phyloP scores from a whole-genome alignment of 2,797 vertebrate genomes.

The Muscicapa striata region DNA sequence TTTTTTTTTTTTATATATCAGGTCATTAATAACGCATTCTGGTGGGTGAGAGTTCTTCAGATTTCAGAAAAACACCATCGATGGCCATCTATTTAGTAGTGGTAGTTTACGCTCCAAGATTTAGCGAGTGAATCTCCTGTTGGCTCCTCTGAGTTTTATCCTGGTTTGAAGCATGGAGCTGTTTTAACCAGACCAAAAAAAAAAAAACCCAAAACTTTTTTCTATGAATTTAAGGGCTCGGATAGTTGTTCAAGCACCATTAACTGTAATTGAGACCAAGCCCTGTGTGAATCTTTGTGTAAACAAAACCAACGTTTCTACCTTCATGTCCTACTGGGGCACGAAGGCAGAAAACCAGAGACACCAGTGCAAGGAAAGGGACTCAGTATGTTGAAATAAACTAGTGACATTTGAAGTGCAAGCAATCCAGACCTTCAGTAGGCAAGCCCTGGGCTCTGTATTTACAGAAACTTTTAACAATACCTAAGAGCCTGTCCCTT shows the following conservation, averaged over 20 bases:
- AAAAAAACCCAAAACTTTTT: neutral
- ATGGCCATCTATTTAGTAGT: neutral
- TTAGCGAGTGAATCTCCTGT: neutral
- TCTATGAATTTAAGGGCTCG: rapidly evolving
- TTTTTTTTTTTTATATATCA: neutral
- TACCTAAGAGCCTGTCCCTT: neutral
- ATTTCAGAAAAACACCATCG: neutral
- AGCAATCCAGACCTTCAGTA: neutral
- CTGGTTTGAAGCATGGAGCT: neutral
- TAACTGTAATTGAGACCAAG: neutral
- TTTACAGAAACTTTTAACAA: neutral
- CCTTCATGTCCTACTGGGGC: neutral
- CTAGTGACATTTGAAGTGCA: neutral
- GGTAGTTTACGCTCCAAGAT: neutral
- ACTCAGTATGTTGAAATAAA: neutral
- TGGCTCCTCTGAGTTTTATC: neutral
- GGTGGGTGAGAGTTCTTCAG: neutral
- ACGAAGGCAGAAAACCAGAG: neutral
- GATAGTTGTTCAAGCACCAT: neutral
- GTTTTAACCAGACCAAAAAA: neutral
- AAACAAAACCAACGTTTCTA: neutral
- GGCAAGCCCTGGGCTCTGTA: neutral
- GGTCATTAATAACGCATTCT: rapidly evolving
- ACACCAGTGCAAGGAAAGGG: neutral
- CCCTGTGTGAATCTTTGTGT: neutral